Base-by-base conservation (phyloP, 1,140 invertebrate genomes). In the Euura saliciscinereae region DNA sequence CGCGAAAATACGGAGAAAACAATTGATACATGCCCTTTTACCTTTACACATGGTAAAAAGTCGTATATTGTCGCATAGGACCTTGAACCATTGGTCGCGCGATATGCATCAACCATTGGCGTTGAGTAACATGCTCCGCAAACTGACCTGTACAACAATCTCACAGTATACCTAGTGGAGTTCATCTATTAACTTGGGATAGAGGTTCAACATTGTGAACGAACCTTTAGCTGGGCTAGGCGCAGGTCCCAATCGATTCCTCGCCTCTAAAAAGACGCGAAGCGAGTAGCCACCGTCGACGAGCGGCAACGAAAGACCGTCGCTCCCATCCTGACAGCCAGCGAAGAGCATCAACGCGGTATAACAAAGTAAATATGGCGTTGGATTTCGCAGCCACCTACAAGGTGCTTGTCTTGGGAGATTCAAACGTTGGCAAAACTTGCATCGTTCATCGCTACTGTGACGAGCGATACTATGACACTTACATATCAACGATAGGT, bases 401-500 rank as follows among this genome's bases (percentile, higher is more conserved):
- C 85, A 96, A 96, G 88, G 91, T 97, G 68, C 87, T 97, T 72
- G 94, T 97, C 79, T 89, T 97, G 75, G 95, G 96, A 68, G 96
- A 97, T 88, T 96, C 95, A 4, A 96, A 96, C 88, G 95, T 97
- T 69, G 96, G 95, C 8, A 97, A 97, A 89, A 97, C 96, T 44
- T 97, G 96, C 86, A 94, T 97, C 76, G 94, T 97, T 68, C 95
- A 96, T 86, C 91, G 95, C 85, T 97, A 96, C 84, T 96, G 95
- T 82, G 94, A 96, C 83, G 94, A 96, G 85, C 91, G 94, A 78
- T 97, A 96, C 86, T 95, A 96, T 85, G 94, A 96, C 82, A 95
- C 94, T 74, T 96, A 97, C 85, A 96, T 96, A 85, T 96, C 95
- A 6, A 97, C 95, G 71, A 96, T 97, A 88, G 95, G 95, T 96